A percentile compares a stretch with the other conserved stretches of the same genome.
phyloP scores from a whole-genome alignment of 2,113 vertebrate species.

The Xiphias gladius region DNA sequence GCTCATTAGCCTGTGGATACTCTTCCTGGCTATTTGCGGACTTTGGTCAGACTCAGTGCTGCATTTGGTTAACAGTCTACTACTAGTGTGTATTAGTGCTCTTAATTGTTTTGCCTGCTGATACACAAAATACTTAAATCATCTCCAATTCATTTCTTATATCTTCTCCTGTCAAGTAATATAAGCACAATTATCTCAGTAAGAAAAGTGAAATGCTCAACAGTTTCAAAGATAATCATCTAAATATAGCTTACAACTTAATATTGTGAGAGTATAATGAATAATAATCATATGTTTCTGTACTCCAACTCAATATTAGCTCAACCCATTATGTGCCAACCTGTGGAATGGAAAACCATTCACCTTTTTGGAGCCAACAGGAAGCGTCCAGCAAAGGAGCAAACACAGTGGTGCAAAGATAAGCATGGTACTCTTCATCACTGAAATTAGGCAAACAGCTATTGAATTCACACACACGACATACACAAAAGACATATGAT shows the following conservation, averaged over 20 bases:
- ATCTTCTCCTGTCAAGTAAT: not conserved
- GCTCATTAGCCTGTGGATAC: no score
- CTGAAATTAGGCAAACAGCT: not conserved
- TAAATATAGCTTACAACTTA: not conserved
- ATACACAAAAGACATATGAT: not conserved
- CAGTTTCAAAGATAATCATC: not conserved
- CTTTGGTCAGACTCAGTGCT: no score
- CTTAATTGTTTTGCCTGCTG: no score
- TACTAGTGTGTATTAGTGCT: no score
- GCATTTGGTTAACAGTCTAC: no score
- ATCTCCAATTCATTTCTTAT: not conserved
- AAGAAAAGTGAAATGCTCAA: no score
- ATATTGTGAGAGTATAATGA: not conserved
- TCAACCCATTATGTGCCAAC: not conserved
- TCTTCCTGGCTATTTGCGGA: no score
- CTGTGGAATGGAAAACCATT: not conserved
- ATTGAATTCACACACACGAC: not conserved
- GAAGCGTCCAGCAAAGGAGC: slow-evolving; percentile 17
- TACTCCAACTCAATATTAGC: no score
- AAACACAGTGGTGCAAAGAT: not conserved
- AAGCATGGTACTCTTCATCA: slow-evolving; percentile 4
- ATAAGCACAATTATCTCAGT: not conserved
- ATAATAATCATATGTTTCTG: not conserved
- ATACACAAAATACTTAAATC: no score
- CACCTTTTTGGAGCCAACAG: not conserved